Evolutionary conservation across 2,888 invertebrate genomes (phyloP), one percentile per base, ranked within the genome.

Genomic region (Pimpla rufipes): DNA sequence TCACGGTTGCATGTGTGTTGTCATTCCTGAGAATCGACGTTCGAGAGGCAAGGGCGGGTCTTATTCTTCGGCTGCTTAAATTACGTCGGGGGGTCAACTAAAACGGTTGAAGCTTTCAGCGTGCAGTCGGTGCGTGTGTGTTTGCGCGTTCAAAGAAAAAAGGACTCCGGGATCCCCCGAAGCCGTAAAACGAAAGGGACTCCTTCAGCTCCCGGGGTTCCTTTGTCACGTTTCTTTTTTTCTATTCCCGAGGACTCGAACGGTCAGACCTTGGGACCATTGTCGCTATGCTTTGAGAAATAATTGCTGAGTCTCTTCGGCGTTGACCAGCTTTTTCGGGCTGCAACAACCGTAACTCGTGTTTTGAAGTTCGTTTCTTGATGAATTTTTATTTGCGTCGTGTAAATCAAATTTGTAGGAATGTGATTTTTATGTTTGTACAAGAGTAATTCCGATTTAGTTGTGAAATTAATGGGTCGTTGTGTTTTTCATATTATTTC

Each of bases 21-120:
- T 66, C 18, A 55, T 67, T 70, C 40, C 62, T 79, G 59, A 78
- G 50, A 85, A 77, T 75, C 81, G 75, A 85, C 77, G 70, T 83
- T 77, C 45, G 68, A 77, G 57, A 81, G 52, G 52, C 74, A 62
- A 66, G 50, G 55, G 59, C 47, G 55, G 76, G 21, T 81, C 79
- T 79, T 81, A 68, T 83, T 84, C 75, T 80, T 83, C 76, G 71
- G 75, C 79, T 80, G 79, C 83, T 83, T 84, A 57, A 84, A 83
- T 85, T 83, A 85, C 77, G 62, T 57, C n/a, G 23, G 68, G 84
- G 81, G 84, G 81, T 84, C 83, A 85, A 85, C 81, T 78, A 70
- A 78, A 85, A 81, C 77, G 73, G 75, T 85, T 84, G 76, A 40
- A 83, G 79, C 35, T 37, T 75, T 59, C 5, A 37, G 62, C 50